Base-by-base conservation (phyloP, 2,888 invertebrate species). In the Thecophora atra region DNA sequence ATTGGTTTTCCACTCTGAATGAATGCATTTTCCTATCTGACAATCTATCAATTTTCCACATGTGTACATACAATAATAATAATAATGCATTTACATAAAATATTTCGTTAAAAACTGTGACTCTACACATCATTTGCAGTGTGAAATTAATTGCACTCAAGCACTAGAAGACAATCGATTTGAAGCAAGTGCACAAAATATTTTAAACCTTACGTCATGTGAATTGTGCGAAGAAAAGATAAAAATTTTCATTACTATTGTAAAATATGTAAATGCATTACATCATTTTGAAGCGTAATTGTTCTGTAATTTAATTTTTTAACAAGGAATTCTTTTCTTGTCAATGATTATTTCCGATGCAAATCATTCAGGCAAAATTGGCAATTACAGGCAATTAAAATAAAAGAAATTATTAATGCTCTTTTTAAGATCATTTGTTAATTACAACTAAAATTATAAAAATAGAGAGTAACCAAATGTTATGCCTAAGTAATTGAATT, bases 21-120 rank as follows among this genome's bases (percentile, higher is more conserved):
- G 28, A 4, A 63, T 63, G n/a, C 5, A 13, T 47, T 26, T 44
- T 64, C 47, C 42, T 66, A 66, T 52, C n/a, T 26, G 66, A 30
- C 66, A 66, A 30, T 24, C 28, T 51, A n/a, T 66, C 54, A 26
- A 66, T 66, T 66, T 66, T 28, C 52, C 66, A 66, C 30, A 0
- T 28, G 30, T 30, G 47, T 21, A 24, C 65, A 65, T 65, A 26
- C 3, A 21, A 17, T 17, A 11, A 44, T 11, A 11, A 28, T 52
- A 28, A 66, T 52, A 52, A 17, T 17, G 47, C 37, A 37, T 37
- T 37, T 37, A 37, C 37, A 37, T 37, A 37, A 37, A 37, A 37
- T 1, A 37, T 0, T 37, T 37, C 11, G 11, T 37, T 37, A 37
- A 37, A 37, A 37, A 11, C 11, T 37, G 6, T 8, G 3, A 37